A percentile compares a stretch with the other conserved stretches of the same genome.
phyloP scores from a whole-genome alignment of 1,140 invertebrate species.

The Oreohelix idahoensis region DNA sequence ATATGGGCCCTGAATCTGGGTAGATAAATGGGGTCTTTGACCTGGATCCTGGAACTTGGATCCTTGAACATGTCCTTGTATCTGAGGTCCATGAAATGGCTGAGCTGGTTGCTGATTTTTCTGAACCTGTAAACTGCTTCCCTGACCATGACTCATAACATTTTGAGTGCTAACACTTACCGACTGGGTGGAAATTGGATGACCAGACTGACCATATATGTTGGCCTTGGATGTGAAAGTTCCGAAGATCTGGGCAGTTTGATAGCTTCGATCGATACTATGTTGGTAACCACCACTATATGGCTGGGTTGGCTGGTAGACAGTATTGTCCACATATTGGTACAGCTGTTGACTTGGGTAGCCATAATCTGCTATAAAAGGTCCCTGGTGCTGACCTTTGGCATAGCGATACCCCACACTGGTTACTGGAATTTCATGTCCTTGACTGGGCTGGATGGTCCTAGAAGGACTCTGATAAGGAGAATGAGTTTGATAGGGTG shows the following conservation, averaged over 20 bases:
- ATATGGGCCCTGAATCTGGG: not conserved
- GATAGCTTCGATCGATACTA: not conserved
- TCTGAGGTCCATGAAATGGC: not conserved
- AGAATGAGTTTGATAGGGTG: not conserved
- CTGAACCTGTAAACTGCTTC: not conserved
- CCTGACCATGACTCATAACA: slow-evolving; percentile 1
- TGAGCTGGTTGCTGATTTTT: slow-evolving; percentile 8
- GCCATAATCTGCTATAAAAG: not conserved
- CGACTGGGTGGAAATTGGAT: slow-evolving; percentile 17
- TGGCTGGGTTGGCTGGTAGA: not conserved
- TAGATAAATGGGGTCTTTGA: not conserved
- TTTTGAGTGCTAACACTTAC: slow-evolving; percentile 27
- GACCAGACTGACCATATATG: not conserved
- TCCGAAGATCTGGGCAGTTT: slow-evolving; percentile 11
- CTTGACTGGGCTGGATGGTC: not conserved
- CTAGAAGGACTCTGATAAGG: slow-evolving; percentile 24
- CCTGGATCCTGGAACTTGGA: not conserved
- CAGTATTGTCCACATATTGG: not conserved
- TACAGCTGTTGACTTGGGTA: not conserved
- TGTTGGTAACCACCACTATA: slow-evolving; percentile 15
- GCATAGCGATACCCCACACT: not conserved
- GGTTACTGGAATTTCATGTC: slow-evolving; percentile 1
- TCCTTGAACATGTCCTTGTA: slow-evolving; percentile 6
- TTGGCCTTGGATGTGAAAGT: not conserved
- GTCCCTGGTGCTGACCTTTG: not conserved